Base-by-base conservation (phyloP, 2,797 vertebrate species). In the Thripadectes ignobilis region DNA sequence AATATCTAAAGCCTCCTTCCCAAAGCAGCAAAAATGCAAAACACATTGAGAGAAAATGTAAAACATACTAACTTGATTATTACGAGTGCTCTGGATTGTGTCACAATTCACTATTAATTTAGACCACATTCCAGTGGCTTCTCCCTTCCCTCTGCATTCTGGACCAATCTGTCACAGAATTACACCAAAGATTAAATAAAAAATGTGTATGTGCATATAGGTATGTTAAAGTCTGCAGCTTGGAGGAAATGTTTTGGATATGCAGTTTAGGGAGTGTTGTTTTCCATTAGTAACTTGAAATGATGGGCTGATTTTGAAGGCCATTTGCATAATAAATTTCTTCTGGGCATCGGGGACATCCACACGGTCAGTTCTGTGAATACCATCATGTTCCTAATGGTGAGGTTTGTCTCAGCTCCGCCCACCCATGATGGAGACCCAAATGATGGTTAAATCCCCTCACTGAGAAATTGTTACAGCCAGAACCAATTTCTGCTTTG, bases 41-140 rank as follows among this genome's bases (percentile, higher is more conserved):
- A 94, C 97, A 97, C 95, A 88, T 93, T 66, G 89, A 89, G 90
- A 95, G 89, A 96, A 96, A 98, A 97, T 95, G 88, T 88, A 94
- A 97, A 97, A 87, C 93, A 88, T 88, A 94, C 95, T 92, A 90
- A 85, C 92, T 95, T 95, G 95, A 96, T 94, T 96, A 95, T 76
- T 95, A 52, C 39, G 26, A 89, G 95, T 86, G 78, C 85, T 98
- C 98, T 98, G 98, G 97, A 97, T 96, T 97, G 91, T 91, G 92
- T 98, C 97, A 97, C 92, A 94, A 96, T 96, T 97, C 94, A 67
- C 82, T 96, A 87, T 96, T 96, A 96, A 95, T 97, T 93, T 97
- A 95, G 94, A 94, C 87, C 89, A 94, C 97, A 97, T 97, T 97
- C 97, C 95, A 95, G 91, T 95, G 96, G 95, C 73, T 97, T 93